A percentile compares a stretch with the other conserved stretches of the same genome.
Evolutionary conservation across 1,140 invertebrate species (phyloP).

Genomic region (Cardiocondyla obscurior): DNA sequence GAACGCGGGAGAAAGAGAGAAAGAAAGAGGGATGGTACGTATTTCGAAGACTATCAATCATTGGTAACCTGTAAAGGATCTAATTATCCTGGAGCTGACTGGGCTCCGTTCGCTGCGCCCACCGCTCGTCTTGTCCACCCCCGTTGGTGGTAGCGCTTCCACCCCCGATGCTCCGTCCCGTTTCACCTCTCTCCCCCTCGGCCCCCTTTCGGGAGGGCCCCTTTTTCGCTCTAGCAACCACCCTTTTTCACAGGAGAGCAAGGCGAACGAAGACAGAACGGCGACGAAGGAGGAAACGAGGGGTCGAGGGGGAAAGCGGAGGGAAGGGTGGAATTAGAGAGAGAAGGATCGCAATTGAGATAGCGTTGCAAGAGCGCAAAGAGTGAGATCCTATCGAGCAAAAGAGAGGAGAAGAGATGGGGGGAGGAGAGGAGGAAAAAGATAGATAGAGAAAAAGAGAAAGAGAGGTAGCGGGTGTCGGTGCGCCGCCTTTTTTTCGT

Average conservation of each 20-base stretch:
- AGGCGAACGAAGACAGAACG: constrained; percentile 55
- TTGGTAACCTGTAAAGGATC: constrained; percentile 76
- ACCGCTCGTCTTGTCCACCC: constrained; percentile 72
- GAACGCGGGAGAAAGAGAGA: neutral
- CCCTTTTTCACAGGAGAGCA: constrained; percentile 69
- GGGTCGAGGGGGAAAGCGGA: constrained; percentile 28
- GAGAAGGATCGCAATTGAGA: constrained; percentile 27
- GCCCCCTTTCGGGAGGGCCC: constrained; percentile 62
- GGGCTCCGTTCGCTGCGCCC: constrained; percentile 71
- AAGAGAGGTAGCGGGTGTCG: constrained; percentile 53
- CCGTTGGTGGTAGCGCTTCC: constrained; percentile 56
- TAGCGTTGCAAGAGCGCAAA: constrained; percentile 12
- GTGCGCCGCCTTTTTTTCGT: constrained; percentile 72
- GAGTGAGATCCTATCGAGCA: constrained; percentile 25
- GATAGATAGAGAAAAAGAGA: constrained; percentile 37
- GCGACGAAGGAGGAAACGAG: constrained; percentile 30
- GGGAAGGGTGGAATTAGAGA: constrained; percentile 33
- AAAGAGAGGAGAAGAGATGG: constrained; percentile 18
- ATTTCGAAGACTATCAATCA: constrained; percentile 76
- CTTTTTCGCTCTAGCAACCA: constrained; percentile 72
- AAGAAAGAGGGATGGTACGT: constrained; percentile 62
- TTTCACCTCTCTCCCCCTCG: constrained; percentile 25
- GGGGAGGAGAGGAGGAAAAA: constrained; percentile 10
- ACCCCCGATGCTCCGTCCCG: neutral
- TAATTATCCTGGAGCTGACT: constrained; percentile 75